These are phyloP conservation scores for Scaptomyza cyrtandrae DNA, from an alignment of 2,888 invertebrate species.

Conservation along the genomic window DNA sequence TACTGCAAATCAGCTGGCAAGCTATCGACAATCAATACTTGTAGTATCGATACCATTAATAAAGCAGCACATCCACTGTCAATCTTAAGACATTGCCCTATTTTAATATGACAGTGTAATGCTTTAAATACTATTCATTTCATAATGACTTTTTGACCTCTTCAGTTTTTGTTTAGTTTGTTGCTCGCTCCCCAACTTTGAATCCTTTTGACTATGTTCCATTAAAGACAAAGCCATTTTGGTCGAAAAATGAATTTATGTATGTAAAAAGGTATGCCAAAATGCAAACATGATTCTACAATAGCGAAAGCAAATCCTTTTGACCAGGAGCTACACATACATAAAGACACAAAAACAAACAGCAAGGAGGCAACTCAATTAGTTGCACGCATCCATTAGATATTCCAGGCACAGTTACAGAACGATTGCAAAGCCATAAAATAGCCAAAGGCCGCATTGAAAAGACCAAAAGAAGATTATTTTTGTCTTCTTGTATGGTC, in stretches of 20 bases:
- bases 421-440: constrained; percentile 78
- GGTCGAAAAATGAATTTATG: constrained; percentile 39
- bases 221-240: constrained; percentile 50
- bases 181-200: not conserved
- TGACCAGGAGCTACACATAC: constrained; percentile 8
- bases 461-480: constrained; percentile 53
- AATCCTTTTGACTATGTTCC: constrained; percentile 10
- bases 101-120: not conserved
- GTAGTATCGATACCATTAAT: no score
- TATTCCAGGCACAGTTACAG: constrained; percentile 73
- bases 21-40: no score
- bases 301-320: constrained; percentile 43
- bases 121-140: not conserved
- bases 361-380: constrained; percentile 67
- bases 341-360: not conserved
- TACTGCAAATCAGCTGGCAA: no score
- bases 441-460: constrained; percentile 74
- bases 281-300: constrained; percentile 48
- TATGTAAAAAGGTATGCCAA: constrained; percentile 51
- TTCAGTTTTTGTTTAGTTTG: constrained; percentile 1
- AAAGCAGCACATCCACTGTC: no score
- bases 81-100: no score
- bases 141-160: constrained; percentile 18
- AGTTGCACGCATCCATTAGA: constrained; percentile 77
- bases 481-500: constrained; percentile 31